Percentiles rank a stretch among this genome's conserved stretches.
These are phyloP conservation scores for Tyrophagus putrescentiae DNA, from an alignment of 1,140 invertebrate species.

Conservation along the genomic window DNA sequence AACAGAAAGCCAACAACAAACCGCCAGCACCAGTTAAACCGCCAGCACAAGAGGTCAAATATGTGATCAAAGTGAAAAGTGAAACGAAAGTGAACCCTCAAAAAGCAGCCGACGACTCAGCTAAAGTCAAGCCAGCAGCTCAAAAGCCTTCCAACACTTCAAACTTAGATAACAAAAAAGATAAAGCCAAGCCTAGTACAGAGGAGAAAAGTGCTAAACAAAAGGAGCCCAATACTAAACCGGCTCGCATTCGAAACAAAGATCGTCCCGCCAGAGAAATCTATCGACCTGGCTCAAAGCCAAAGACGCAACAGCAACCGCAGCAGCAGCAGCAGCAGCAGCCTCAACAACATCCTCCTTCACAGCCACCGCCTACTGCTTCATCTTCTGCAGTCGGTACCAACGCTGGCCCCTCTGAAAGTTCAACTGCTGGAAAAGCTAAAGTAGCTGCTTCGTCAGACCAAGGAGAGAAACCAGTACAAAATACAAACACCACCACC, in stretches of 20 bases:
- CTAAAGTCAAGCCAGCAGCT: not conserved
- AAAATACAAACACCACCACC: not conserved
- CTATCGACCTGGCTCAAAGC: slow-evolving; percentile 23
- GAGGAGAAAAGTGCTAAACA: slow-evolving; percentile 10
- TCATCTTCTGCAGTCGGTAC: not conserved
- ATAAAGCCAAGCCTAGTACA: not conserved
- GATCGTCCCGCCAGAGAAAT: slow-evolving; percentile 27
- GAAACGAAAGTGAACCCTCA: not conserved
- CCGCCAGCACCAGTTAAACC: too few relatives aligned
- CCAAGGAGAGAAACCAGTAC: not conserved
- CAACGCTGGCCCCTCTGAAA: too few relatives aligned
- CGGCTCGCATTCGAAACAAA: slow-evolving; percentile 18
- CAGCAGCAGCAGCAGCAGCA: not conserved
- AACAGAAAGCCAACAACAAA: not conserved
- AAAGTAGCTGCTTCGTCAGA: not conserved
- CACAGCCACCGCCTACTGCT: not conserved
- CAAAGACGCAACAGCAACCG: not conserved
- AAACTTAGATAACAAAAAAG: slow-evolving; percentile 2
- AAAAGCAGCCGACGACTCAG: not conserved
- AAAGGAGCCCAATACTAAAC: not conserved
- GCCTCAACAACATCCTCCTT: not conserved
- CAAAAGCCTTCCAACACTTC: too few relatives aligned
- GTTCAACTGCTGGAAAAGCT: not conserved
- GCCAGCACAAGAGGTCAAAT: not conserved
- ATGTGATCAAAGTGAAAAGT: not conserved